Evolutionary conservation across 2,888 invertebrate species (phyloP).

Genomic region (Cephus pygmeus): DNA sequence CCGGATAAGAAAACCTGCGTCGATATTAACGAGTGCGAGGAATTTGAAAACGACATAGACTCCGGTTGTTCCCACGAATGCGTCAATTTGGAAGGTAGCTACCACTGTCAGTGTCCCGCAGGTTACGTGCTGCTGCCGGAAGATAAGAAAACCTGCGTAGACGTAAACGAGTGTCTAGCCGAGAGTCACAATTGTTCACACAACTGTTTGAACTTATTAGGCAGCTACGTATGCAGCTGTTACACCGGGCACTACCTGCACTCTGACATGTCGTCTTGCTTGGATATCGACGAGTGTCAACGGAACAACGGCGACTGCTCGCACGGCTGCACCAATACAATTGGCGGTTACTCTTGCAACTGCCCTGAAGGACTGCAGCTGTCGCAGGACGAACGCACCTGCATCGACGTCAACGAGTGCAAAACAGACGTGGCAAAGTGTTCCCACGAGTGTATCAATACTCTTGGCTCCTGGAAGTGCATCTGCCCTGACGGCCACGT

Average conservation of each 20-base stretch:
- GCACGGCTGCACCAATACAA: conserved; percentile 67
- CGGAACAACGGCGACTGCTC: conserved; percentile 67
- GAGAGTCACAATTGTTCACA: conserved; percentile 53
- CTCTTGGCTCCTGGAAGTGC: conserved; percentile 58
- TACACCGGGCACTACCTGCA: conserved; percentile 55
- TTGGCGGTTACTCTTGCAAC: conserved; percentile 68
- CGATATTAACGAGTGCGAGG: conserved; percentile 62
- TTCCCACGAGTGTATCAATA: conserved; percentile 67
- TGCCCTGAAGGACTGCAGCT: conserved; percentile 69
- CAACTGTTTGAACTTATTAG: conserved; percentile 52
- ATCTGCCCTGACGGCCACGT: conserved; percentile 60
- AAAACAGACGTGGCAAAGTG: conserved; percentile 62
- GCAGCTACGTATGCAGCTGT: conserved; percentile 61
- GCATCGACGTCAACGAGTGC: conserved; percentile 66
- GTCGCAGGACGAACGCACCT: conserved; percentile 56
- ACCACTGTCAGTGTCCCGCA: conserved; percentile 68
- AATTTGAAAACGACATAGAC: conserved; percentile 57
- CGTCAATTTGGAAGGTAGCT: conserved; percentile 69
- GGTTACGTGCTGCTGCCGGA: conserved; percentile 63
- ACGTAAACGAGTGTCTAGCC: conserved; percentile 63
- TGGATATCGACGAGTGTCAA: conserved; percentile 59
- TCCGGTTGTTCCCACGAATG: conserved; percentile 65
- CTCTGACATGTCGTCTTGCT: conserved; percentile 55
- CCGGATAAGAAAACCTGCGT: conserved; percentile 53
- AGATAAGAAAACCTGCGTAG: conserved; percentile 66